Evolutionary conservation across 2,797 vertebrate species (phyloP), one percentile per base, ranked within the genome.

Genomic region (Leptatherina wallacei): DNA sequence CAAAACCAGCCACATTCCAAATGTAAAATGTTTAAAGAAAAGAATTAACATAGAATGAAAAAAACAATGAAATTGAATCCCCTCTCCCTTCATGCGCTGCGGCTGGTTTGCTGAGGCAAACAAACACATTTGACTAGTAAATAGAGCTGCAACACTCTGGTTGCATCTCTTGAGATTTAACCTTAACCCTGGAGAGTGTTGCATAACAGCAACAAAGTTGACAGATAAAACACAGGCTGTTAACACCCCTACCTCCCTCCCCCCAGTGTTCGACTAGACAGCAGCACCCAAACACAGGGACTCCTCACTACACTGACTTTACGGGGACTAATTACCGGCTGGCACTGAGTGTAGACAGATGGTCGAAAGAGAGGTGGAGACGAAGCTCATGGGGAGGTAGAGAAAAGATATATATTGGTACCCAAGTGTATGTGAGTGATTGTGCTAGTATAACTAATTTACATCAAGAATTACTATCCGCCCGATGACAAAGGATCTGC

Each of bases 161-260:
- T 81, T 61, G 74, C 71, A 64, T 87, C 86, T 87, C 83, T 65
- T 58, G 83, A 88, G 89, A 86, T 77, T 83, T 88, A 86, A 85
- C 87, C 87, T 89, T 80, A 83, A 88, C 80, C 82, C 85, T 63
- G 75, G 71, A 80, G 77, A 76, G 60, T 88, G 88, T 91, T 89
- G 85, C 81, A 73, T 89, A 89, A 89, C 83, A 88, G 82, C 86
- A 29, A 67, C 83, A 85, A 87, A 88, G 86, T 83, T 91, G 87
- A 84, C 87, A 91, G 90, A 90, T 88, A 91, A 92, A 93, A 91
- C 89, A 90, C 71, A 81, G 87, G 76, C 85, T 84, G 82, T 87
- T 86, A 85, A 68, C 83, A 61, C 70, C 60, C 64, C 75, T 71
- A 3, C 56, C 30, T 35, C 61, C 14, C n/a, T 35, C 76, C 61